These are phyloP conservation scores for Aptenodytes patagonicus DNA, from an alignment of 2,113 vertebrate species.

Conservation along the genomic window DNA sequence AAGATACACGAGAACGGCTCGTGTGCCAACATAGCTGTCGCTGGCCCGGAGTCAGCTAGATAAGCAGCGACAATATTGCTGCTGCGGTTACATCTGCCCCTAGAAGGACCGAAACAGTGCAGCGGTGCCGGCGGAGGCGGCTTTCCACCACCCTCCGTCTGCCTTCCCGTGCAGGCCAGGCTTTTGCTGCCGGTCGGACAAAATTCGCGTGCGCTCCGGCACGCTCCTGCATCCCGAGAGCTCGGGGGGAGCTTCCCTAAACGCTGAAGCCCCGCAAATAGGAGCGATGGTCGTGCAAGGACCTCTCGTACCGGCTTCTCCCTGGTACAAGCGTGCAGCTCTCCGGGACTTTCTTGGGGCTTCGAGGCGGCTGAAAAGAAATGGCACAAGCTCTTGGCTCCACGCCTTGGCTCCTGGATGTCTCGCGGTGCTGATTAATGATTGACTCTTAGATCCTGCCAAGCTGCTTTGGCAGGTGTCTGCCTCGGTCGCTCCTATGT, in stretches of 20 bases:
- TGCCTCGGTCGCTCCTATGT: rapidly evolving
- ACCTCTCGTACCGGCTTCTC: background rate
- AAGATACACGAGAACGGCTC: rapidly evolving
- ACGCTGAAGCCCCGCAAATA: background rate
- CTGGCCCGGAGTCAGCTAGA: background rate
- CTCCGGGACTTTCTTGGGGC: background rate
- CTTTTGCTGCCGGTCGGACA: background rate
- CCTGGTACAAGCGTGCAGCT: rapidly evolving
- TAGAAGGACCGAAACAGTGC: rapidly evolving
- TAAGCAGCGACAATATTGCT: background rate
- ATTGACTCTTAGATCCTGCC: background rate
- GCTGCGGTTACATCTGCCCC: rapidly evolving
- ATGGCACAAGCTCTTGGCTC: background rate
- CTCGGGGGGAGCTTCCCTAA: background rate
- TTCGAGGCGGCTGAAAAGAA: background rate
- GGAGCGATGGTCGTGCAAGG: rapidly evolving
- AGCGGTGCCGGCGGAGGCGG: rapidly evolving
- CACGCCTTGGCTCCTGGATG: background rate
- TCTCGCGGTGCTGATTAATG: background rate
- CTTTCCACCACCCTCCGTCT: background rate
- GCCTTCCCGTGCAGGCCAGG: rapidly evolving
- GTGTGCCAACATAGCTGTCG: background rate
- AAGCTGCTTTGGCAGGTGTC: background rate
- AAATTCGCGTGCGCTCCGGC: background rate
- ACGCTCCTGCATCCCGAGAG: background rate